Evolutionary conservation across 2,113 vertebrate genomes (phyloP).

Genomic region (Spea multiplicata): DNA sequence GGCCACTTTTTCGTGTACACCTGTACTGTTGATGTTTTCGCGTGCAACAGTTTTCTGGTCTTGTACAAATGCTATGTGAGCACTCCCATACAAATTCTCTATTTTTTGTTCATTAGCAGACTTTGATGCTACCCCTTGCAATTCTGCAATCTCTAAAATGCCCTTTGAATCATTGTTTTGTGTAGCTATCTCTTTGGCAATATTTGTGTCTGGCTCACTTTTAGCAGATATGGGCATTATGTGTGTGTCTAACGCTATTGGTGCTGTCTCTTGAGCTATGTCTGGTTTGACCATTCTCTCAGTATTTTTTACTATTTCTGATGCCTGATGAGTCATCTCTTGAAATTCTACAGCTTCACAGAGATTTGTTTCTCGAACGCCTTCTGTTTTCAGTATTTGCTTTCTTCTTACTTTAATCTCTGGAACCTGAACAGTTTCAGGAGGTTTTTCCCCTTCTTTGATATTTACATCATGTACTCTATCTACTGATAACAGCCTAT

Average conservation of each 20-base stretch:
- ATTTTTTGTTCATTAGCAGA: not conserved
- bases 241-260: not conserved
- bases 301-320: not conserved
- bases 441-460: not conserved
- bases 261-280: not conserved
- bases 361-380: not conserved
- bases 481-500: not conserved
- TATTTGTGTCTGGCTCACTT: not conserved
- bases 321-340: not conserved
- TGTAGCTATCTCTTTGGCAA: too few species aligned
- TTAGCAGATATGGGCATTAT: not conserved
- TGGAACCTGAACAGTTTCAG: not conserved
- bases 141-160: not conserved
- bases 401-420: not conserved
- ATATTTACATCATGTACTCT: not conserved
- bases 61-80: too few species aligned
- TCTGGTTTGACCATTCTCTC: not conserved
- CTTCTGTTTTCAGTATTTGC: not conserved
- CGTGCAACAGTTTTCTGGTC: not conserved
- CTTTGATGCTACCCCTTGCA: not conserved
- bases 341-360: not conserved
- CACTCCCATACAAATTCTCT: not conserved
- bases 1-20: not conserved
- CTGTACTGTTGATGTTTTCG: not conserved
- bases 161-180: not conserved